These are phyloP conservation scores for Eurystomus gularis DNA, from an alignment of 2,113 vertebrate species.

Conservation along the genomic window DNA sequence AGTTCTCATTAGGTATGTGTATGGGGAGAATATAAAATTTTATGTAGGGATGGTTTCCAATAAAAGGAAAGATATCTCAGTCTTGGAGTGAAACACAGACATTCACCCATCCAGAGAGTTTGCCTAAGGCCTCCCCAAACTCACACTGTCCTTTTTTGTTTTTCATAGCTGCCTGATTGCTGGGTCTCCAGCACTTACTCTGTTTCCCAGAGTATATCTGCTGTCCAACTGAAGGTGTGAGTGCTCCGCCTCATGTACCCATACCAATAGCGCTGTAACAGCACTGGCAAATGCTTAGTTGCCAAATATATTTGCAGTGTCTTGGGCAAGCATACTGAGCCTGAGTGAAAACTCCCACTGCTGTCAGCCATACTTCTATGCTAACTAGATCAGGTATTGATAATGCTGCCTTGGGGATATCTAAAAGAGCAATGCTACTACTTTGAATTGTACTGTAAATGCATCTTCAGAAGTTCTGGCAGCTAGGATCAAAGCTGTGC, in stretches of 20 bases:
- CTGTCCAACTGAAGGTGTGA: background rate
- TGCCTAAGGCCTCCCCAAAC: conserved; percentile 24
- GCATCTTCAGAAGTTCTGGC: background rate
- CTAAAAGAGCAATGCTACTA: background rate
- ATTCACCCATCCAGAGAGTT: background rate
- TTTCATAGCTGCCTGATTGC: background rate
- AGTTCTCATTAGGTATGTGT: background rate
- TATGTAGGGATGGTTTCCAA: conserved; percentile 46
- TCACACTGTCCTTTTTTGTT: background rate
- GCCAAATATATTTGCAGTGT: background rate
- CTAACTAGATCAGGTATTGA: background rate
- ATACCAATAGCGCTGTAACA: background rate
- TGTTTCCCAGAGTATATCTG: background rate
- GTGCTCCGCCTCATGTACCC: background rate
- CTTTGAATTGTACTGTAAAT: background rate
- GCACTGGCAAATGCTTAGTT: background rate
- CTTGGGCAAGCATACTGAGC: background rate
- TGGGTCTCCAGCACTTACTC: background rate
- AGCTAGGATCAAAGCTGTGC: background rate
- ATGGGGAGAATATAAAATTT: conserved; percentile 19
- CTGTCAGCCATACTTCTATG: background rate
- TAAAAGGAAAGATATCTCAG: conserved; percentile 47
- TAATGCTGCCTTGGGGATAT: background rate
- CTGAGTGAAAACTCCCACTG: background rate
- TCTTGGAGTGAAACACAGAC: conserved; percentile 23